phyloP scores from a whole-genome alignment of 2,888 invertebrate species.

The Cosmorhoe ocellata region DNA sequence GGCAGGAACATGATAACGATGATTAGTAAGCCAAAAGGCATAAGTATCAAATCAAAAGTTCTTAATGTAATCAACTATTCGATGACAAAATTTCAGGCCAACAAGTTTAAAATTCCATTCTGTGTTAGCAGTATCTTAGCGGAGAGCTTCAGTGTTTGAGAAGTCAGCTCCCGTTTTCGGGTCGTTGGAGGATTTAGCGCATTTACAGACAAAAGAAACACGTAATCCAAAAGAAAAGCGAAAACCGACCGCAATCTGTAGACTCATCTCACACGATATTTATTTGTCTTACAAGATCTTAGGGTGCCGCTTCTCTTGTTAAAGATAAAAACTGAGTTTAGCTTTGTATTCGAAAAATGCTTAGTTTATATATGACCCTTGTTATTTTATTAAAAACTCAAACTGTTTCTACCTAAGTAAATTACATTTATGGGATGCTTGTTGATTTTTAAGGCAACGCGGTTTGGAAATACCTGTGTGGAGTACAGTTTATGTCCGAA shows the following conservation, averaged over 20 bases:
- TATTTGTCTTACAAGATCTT: constrained; percentile 55
- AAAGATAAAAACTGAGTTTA: constrained; percentile 11
- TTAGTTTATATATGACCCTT: too few relatives aligned
- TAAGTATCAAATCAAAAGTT: too few relatives aligned
- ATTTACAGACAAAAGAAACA: constrained; percentile 58
- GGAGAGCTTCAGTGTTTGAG: constrained; percentile 60
- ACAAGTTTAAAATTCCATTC: constrained; percentile 59
- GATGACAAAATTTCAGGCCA: constrained; percentile 1
- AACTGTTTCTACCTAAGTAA: too few relatives aligned
- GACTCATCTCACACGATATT: constrained; percentile 40
- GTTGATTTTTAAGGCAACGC: too few relatives aligned
- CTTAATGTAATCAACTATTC: constrained; percentile 13
- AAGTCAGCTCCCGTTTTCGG: constrained; percentile 59
- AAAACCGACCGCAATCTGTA: constrained; percentile 47
- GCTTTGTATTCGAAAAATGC: too few relatives aligned
- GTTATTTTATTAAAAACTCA: too few relatives aligned
- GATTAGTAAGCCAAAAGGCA: too few relatives aligned
- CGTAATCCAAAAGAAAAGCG: constrained; percentile 44
- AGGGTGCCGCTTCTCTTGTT: constrained; percentile 21
- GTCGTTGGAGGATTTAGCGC: constrained; percentile 63
- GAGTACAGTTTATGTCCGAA: too few relatives aligned
- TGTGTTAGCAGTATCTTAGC: constrained; percentile 56
- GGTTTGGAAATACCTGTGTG: too few relatives aligned
- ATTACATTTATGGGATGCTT: too few relatives aligned
- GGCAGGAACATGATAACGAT: too few relatives aligned